These are phyloP conservation scores for Sussaba pulchella DNA, from an alignment of 2,888 invertebrate species.

Conservation along the genomic window DNA sequence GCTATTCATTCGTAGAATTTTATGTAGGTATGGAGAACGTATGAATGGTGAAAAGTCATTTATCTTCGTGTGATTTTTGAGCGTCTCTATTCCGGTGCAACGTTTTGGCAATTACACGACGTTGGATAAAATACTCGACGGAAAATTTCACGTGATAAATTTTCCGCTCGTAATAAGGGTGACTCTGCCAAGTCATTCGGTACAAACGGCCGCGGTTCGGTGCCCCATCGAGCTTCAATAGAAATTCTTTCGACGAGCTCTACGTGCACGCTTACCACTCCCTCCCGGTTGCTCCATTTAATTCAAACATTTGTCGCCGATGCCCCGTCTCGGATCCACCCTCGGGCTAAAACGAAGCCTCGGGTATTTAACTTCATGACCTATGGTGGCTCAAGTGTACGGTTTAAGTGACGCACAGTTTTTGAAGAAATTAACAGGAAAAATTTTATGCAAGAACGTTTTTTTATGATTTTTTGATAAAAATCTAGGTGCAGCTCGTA, in stretches of 20 bases:
- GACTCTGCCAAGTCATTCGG: conserved; percentile 81
- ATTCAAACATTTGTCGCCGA: conserved; percentile 66
- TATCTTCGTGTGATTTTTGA: not conserved
- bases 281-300: conserved; percentile 54
- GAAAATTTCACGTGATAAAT: conserved; percentile 81
- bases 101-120: conserved; percentile 73
- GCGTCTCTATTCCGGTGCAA: conserved; percentile 19
- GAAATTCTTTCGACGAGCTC: conserved; percentile 64
- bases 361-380: not conserved
- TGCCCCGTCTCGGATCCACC: conserved; percentile 14
- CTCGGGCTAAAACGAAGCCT: not conserved
- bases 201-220: conserved; percentile 53
- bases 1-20: too few relatives aligned
- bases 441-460: too few relatives aligned
- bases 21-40: too few relatives aligned
- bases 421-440: not conserved
- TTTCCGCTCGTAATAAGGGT: conserved; percentile 81
- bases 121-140: conserved; percentile 79
- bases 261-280: conserved; percentile 29
- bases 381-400: not conserved
- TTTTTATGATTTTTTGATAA: too few relatives aligned
- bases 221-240: conserved; percentile 66
- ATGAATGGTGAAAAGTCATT: conserved; percentile 12
- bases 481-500: too few relatives aligned
- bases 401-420: not conserved